Evolutionary conservation across 1,140 invertebrate genomes (phyloP), one percentile per base, ranked within the genome.

Genomic region (Fopius arisanus): DNA sequence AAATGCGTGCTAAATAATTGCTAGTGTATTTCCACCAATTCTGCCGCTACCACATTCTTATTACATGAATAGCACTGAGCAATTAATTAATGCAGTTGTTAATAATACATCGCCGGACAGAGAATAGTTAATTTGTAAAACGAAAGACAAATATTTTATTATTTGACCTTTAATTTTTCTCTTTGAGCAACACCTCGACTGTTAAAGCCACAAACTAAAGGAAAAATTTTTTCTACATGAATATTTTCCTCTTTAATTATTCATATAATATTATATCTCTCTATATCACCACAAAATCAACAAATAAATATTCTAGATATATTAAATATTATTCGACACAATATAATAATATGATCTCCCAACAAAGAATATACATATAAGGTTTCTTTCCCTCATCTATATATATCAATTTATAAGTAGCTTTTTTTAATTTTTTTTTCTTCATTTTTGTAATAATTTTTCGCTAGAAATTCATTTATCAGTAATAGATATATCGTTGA

Each of bases 231-330:
- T n/a, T 21, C 43, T 31, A 28, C 28, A n/a, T 69, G 14, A 51
- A 19, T 19, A 23, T 59, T 59, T 26, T 59, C 26, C 10, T 28
- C 2, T 59, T 23, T 79, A 83, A 83, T 80, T 78, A 78, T 80
- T 65, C 69, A 74, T 72, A 40, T 78, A 16, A 67, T 71, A 67
- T 73, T 67, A 19, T 70, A 9, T 72, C 9, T 63, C 23, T 71
- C 16, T 67, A 28, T 43, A 69, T 67, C 28, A 70, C 28, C 23
- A 59, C 51, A 85, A 85, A 86, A 84, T 85, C 83, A 86, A 86
- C 84, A 86, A 86, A 86, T 86, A 86, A 86, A 85, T 86, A 86
- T 85, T 69, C 83, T 86, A 84, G 84, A 86, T 84, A 84, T 85
- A 84, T 84, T 83, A 83, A 83, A 83, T 85, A 85, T 86, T 77